These are phyloP conservation scores for Harpalus rubripes DNA, from an alignment of 2,888 invertebrate species.

Conservation along the genomic window DNA sequence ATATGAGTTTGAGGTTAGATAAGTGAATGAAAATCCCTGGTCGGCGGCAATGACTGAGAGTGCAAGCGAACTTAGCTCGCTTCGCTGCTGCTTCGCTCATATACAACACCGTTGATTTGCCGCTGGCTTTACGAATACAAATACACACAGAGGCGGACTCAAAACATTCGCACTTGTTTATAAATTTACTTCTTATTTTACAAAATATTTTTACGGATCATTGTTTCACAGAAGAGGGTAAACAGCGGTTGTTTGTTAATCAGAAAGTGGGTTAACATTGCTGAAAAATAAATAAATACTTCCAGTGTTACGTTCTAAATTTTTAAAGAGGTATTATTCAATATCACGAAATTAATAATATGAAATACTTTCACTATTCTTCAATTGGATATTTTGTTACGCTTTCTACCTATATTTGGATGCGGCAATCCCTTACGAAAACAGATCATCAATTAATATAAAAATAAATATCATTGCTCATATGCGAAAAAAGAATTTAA, in stretches of 20 bases:
- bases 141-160: slow-evolving; percentile 41
- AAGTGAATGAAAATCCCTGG: slow-evolving; percentile 20
- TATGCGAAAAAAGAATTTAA: too few species aligned
- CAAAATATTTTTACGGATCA: too few species aligned
- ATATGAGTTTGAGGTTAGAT: slow-evolving; percentile 8
- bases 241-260: too few species aligned
- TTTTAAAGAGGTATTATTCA: slow-evolving; percentile 1
- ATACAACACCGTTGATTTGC: slow-evolving; percentile 59
- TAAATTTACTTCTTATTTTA: too few species aligned
- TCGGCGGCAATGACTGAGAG: slow-evolving; percentile 10
- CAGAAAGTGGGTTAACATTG: too few species aligned
- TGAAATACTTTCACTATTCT: not conserved
- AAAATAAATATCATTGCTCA: not conserved
- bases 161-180: not conserved
- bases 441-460: not conserved
- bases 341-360: not conserved
- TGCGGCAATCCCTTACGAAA: not conserved
- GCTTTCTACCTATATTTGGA: not conserved
- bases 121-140: slow-evolving; percentile 60
- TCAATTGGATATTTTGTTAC: not conserved
- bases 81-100: slow-evolving; percentile 39
- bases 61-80: slow-evolving; percentile 20
- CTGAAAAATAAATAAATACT: too few species aligned
- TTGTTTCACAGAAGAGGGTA: too few species aligned
- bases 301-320: not conserved